Evolutionary conservation across 2,113 vertebrate genomes (phyloP).

Genomic region (Lontra canadensis): DNA sequence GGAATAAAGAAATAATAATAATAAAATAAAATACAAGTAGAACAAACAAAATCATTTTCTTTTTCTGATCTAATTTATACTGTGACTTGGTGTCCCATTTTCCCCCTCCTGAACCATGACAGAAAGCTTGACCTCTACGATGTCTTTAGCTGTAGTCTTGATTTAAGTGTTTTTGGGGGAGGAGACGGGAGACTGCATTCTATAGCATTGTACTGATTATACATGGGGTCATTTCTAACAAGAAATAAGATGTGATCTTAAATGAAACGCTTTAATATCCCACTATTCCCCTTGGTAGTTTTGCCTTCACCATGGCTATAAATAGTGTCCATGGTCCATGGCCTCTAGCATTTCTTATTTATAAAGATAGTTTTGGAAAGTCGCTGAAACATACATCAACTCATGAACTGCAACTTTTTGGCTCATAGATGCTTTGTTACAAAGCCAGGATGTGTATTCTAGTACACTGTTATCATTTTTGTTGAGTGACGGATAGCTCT

Average conservation of each 20-base stretch:
- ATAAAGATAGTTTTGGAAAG: conserved; percentile 67
- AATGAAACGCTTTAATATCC: conserved; percentile 55
- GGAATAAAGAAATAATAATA: neutral
- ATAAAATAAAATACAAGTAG: neutral
- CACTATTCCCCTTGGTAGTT: conserved; percentile 1
- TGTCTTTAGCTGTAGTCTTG: conserved; percentile 16
- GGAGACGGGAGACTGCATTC: neutral
- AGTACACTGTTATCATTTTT: conserved; percentile 72
- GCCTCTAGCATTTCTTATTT: conserved; percentile 57
- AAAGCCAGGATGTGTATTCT: conserved; percentile 36
- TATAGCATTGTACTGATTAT: neutral
- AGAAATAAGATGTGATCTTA: conserved; percentile 64
- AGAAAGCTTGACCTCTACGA: neutral
- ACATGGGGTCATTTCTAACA: neutral
- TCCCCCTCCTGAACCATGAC: neutral
- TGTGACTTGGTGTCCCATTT: conserved; percentile 21
- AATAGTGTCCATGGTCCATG: neutral
- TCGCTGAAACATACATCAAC: conserved; percentile 68
- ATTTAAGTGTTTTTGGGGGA: conserved; percentile 17
- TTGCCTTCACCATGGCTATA: conserved; percentile 10
- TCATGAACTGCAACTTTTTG: conserved; percentile 70
- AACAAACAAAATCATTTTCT: conserved; percentile 39
- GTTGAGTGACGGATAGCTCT: conserved; percentile 60
- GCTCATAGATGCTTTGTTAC: conserved; percentile 63
- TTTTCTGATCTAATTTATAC: conserved; percentile 47